Percentiles rank a stretch among this genome's conserved stretches.
These are phyloP conservation scores for Apodemus sylvaticus DNA, from an alignment of 2,113 vertebrate genomes.

Conservation along the genomic window DNA sequence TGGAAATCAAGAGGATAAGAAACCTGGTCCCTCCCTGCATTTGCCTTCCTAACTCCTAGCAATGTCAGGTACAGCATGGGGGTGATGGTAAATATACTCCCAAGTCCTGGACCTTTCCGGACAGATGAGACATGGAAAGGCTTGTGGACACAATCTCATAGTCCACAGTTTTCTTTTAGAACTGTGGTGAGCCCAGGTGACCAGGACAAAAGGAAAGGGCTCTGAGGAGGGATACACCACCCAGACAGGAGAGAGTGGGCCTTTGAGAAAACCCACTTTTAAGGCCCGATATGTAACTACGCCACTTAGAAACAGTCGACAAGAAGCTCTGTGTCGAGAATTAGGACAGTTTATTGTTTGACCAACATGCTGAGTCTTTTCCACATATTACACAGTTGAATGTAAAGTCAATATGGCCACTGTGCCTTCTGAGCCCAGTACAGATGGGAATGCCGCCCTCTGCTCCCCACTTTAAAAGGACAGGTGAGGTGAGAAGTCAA, in stretches of 20 bases:
- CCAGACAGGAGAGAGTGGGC: not conserved
- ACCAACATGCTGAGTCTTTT: conserved; percentile 81
- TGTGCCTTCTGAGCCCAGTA: conserved; percentile 61
- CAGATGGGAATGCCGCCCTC: conserved; percentile 47
- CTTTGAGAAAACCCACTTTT: not conserved
- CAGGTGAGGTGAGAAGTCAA: not conserved
- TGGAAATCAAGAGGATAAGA: not conserved
- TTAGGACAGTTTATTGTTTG: conserved; percentile 82
- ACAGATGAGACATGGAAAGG: not conserved
- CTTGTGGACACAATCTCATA: not conserved
- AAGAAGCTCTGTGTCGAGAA: conserved; percentile 68
- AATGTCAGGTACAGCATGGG: not conserved
- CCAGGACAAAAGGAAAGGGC: not conserved
- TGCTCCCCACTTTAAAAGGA: conserved; percentile 30
- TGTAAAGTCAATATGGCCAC: conserved; percentile 72
- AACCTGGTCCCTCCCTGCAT: not conserved
- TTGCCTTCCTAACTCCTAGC: not conserved
- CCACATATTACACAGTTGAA: conserved; percentile 80
- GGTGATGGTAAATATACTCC: not conserved
- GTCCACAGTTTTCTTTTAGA: not conserved
- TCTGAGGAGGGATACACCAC: not conserved
- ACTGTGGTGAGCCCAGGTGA: not conserved
- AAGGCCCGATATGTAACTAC: not conserved
- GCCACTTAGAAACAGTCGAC: conserved; percentile 48
- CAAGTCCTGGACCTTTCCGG: not conserved